These are phyloP conservation scores for Drosophila ezoana DNA, from an alignment of 2,888 invertebrate species.

Conservation along the genomic window DNA sequence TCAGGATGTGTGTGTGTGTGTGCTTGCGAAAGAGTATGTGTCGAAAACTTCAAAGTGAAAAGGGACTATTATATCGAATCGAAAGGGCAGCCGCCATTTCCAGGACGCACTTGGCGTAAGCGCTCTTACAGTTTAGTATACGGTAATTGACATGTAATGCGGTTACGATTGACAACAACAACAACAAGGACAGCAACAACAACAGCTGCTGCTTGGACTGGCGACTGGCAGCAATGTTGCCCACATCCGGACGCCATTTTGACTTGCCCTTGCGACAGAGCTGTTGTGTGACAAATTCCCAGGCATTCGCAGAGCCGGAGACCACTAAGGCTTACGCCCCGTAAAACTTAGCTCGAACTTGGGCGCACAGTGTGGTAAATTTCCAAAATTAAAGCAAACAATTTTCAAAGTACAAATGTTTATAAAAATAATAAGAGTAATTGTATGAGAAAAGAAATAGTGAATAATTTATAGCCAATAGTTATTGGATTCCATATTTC, in stretches of 20 bases:
- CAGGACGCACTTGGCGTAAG: constrained; percentile 68
- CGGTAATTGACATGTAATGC: constrained; percentile 80
- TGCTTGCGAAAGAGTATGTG: constrained; percentile 9
- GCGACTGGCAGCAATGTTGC: constrained; percentile 55
- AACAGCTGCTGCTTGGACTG: constrained; percentile 25
- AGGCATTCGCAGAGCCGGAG: constrained; percentile 38
- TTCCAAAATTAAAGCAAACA: not conserved
- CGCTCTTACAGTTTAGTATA: constrained; percentile 71
- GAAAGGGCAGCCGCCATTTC: constrained; percentile 48
- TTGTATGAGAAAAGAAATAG: not conserved
- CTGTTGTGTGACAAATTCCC: constrained; percentile 64
- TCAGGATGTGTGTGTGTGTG: constrained; percentile 18
- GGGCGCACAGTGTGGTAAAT: constrained; percentile 44
- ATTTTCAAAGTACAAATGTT: not conserved
- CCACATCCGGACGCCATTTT: constrained; percentile 68
- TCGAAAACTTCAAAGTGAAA: constrained; percentile 59
- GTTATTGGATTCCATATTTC: too few species aligned
- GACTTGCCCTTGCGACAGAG: constrained; percentile 35
- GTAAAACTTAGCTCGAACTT: constrained; percentile 43
- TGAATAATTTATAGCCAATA: too few species aligned
- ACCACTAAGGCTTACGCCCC: constrained; percentile 48
- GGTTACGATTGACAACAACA: constrained; percentile 76
- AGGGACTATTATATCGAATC: constrained; percentile 52
- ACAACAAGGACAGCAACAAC: constrained; percentile 35
- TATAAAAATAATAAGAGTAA: too few species aligned